Percentiles rank a stretch among this genome's conserved stretches.
Evolutionary conservation across 2,113 vertebrate genomes (phyloP).

Genomic region (Chitala chitala): DNA sequence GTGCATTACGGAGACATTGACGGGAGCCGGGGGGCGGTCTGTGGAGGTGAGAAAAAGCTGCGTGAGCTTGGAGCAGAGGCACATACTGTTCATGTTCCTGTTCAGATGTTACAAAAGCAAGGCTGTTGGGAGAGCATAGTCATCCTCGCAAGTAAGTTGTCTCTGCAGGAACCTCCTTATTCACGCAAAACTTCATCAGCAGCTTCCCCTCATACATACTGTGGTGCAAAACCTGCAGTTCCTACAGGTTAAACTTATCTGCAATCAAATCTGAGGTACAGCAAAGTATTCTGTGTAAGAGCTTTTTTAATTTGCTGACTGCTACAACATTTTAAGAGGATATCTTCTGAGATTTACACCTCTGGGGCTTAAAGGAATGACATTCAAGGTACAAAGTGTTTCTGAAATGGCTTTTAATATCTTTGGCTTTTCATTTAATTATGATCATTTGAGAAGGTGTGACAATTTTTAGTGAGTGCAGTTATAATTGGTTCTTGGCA

Average conservation of each 20-base stretch:
- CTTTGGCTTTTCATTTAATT: constrained; percentile 13
- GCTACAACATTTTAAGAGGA: constrained; percentile 1
- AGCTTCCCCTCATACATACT: neutral
- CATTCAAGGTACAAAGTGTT: neutral
- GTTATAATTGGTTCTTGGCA: neutral
- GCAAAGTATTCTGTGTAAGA: neutral
- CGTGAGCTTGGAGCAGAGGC: neutral
- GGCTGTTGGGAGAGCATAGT: neutral
- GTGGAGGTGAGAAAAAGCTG: constrained; percentile 15
- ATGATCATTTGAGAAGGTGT: neutral
- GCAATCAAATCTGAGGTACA: neutral
- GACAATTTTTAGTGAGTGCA: neutral
- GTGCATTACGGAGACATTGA: constrained; percentile 91
- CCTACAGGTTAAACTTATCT: neutral
- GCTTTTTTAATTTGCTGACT: neutral
- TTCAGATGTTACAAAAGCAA: neutral
- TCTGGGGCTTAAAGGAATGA: neutral
- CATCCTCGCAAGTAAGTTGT: neutral
- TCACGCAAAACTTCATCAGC: neutral
- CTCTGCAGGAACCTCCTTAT: neutral
- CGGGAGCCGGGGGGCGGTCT: constrained; percentile 88
- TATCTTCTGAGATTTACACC: neutral
- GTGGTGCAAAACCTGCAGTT: neutral
- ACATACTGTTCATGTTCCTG: neutral
- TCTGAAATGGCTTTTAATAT: constrained; percentile 7